phyloP scores from a whole-genome alignment of 2,797 vertebrate species.

The Salmo trutta region DNA sequence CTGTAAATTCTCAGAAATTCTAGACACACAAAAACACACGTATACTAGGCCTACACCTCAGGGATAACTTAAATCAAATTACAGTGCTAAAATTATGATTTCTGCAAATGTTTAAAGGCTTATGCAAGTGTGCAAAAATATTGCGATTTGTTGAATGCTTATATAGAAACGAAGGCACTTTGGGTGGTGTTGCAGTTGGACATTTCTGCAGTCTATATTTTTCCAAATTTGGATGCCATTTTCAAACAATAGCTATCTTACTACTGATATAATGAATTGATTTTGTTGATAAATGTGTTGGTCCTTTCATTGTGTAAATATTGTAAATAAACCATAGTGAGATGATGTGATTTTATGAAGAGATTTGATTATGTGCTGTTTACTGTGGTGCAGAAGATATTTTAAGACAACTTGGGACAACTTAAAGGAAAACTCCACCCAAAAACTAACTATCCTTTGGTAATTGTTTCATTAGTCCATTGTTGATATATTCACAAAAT shows the following conservation, averaged over 20 bases:
- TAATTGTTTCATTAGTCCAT: too few species aligned
- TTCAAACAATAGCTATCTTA: conserved; percentile 33
- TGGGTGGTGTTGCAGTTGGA: neutral
- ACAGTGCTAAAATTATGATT: neutral
- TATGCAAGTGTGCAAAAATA: neutral
- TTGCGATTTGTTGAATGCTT: neutral
- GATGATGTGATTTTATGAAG: neutral
- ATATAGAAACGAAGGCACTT: neutral
- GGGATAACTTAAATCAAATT: neutral
- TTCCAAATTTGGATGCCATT: conserved; percentile 24
- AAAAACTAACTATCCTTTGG: too few species aligned
- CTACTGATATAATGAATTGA: conserved; percentile 18
- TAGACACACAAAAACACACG: neutral
- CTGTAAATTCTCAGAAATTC: neutral
- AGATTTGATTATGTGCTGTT: neutral
- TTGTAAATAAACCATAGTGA: conserved; percentile 23
- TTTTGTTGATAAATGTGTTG: conserved; percentile 25
- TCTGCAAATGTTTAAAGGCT: too few species aligned
- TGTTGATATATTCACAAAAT: neutral
- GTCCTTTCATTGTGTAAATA: neutral
- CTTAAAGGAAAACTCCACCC: too few species aligned
- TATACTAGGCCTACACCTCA: neutral
- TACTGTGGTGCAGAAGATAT: conserved; percentile 3
- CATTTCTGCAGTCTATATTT: neutral
- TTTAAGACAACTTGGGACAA: neutral